Percentiles rank a stretch among this genome's conserved stretches.
Evolutionary conservation across 2,888 invertebrate species (phyloP).

Genomic region (Fissipunctia ypsillon): DNA sequence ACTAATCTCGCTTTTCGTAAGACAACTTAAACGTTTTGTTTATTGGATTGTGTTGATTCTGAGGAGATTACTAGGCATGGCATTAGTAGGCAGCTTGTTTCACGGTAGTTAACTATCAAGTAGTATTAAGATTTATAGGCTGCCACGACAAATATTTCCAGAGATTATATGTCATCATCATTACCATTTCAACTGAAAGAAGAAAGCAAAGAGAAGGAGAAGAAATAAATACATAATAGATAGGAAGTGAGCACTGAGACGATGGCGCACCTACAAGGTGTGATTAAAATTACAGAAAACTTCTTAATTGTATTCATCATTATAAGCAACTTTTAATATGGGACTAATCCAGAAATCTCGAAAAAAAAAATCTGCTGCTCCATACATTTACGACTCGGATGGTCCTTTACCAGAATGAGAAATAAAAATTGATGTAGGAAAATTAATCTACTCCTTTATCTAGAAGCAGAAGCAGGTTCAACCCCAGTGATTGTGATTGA

Average conservation of each 20-base stretch:
- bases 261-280: neutral
- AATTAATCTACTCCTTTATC: neutral
- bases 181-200: neutral
- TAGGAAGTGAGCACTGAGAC: neutral
- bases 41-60: neutral
- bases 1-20: neutral
- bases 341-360: neutral
- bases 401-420: neutral
- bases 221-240: neutral
- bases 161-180: neutral
- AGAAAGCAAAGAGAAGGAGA: too few species aligned
- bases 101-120: neutral
- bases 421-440: neutral
- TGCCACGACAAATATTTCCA: neutral
- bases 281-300: neutral
- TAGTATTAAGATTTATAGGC: neutral
- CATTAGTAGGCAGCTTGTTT: neutral
- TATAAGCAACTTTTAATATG: neutral
- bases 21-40: slow-evolving; percentile 10
- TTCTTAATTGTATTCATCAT: neutral
- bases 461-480: neutral
- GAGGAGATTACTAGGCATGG: neutral
- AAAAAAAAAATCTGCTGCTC: neutral
- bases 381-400: neutral
- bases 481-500: neutral